Conservation (phyloP, 2,888 invertebrate species). For the Limenitis camilla region DNA sequence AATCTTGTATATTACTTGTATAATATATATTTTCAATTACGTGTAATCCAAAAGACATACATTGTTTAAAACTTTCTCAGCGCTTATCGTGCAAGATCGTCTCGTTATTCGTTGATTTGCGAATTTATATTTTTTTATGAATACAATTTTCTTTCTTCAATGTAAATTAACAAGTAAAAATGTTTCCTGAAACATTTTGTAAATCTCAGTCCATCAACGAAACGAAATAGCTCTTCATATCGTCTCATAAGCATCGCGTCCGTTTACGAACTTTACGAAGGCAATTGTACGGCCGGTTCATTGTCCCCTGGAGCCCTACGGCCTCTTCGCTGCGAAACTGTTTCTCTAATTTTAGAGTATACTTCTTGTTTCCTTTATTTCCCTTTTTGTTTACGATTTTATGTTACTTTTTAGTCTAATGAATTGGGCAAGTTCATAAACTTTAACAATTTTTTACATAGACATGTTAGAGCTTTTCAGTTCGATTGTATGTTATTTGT, state of each 20-base stretch:
- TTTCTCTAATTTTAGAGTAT: conserved; percentile 31
- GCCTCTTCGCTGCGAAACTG: conserved; percentile 29
- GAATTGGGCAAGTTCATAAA: neutral
- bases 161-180: neutral
- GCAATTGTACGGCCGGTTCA: too few relatives aligned
- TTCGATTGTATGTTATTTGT: too few relatives aligned
- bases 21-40: too few relatives aligned
- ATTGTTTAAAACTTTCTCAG: too few relatives aligned
- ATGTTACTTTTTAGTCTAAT: neutral
- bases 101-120: neutral
- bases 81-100: too few relatives aligned
- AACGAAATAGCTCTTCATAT: conserved; percentile 30
- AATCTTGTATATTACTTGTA: too few relatives aligned
- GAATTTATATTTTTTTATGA: neutral
- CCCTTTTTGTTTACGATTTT: conserved; percentile 9
- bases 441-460: too few relatives aligned
- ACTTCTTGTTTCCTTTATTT: conserved; percentile 22
- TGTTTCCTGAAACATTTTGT: neutral
- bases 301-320: conserved; percentile 44
- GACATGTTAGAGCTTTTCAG: too few relatives aligned
- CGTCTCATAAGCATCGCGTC: conserved; percentile 36
- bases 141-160: neutral
- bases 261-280: conserved; percentile 43
- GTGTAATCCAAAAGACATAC: too few relatives aligned
- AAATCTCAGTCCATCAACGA: conserved; percentile 21